Conservation (phyloP, 2,113 vertebrate genomes). For the Phodopus roborovskii region DNA sequence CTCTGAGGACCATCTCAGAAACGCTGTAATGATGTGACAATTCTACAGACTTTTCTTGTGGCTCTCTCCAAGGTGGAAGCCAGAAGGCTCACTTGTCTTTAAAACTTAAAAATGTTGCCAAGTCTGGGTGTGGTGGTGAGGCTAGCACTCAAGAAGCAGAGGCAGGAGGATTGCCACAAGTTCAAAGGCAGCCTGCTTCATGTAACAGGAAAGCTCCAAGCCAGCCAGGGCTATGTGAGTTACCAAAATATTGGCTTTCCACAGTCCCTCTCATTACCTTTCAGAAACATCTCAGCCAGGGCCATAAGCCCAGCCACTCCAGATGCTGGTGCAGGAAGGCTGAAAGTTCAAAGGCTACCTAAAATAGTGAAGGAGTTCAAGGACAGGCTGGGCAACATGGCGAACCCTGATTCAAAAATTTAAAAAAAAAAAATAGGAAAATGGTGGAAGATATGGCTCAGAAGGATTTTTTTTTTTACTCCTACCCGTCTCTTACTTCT, state of each 20-base stretch:
- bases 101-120: background rate
- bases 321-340: background rate
- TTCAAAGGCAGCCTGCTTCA: background rate
- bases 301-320: background rate
- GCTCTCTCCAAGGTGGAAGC: background rate
- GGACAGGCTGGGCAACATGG: background rate
- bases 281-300: background rate
- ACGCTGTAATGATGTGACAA: fast-evolving
- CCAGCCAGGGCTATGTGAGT: background rate
- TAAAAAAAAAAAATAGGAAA: background rate
- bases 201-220: background rate
- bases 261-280: fast-evolving
- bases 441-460: background rate
- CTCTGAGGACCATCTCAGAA: background rate
- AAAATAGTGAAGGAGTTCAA: background rate
- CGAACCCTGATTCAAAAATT: background rate
- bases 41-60: too few relatives aligned
- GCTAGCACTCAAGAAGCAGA: background rate
- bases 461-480: too few relatives aligned
- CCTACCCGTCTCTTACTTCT: background rate
- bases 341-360: background rate
- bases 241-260: fast-evolving
- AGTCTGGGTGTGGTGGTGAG: background rate
- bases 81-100: background rate
- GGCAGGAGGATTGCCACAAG: background rate